A percentile compares a stretch with the other conserved stretches of the same genome.
Conservation (phyloP, 2,888 invertebrate genomes). For the Eupithecia exiguata region DNA sequence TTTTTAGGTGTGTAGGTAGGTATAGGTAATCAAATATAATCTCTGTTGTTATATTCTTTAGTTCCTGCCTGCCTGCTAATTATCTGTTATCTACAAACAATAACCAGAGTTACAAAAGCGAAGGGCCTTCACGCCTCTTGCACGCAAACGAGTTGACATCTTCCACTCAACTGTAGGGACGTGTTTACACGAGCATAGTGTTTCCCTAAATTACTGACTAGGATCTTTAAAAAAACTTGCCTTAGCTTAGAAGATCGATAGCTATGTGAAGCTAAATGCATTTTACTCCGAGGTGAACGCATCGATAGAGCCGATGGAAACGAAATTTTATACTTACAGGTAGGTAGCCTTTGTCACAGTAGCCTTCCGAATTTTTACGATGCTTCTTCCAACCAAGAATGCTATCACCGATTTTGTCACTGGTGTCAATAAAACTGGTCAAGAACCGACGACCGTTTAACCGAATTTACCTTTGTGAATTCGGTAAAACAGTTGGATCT, state of each 20-base stretch:
- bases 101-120: constrained; percentile 18
- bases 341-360: background rate
- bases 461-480: no score
- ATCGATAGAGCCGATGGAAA: background rate
- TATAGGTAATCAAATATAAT: background rate
- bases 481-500: no score
- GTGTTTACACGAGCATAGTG: constrained; percentile 19
- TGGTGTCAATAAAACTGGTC: background rate
- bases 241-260: background rate
- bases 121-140: constrained; percentile 30
- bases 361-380: background rate
- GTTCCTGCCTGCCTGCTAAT: constrained; percentile 3
- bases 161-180: constrained; percentile 14
- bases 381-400: background rate
- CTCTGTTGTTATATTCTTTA: background rate
- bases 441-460: background rate
- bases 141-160: constrained; percentile 35
- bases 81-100: constrained; percentile 15
- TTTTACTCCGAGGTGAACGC: background rate
- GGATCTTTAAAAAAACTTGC: background rate
- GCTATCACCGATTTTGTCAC: background rate
- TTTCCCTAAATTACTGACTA: background rate
- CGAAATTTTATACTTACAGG: background rate
- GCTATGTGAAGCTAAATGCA: background rate
- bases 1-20: background rate